A percentile compares a stretch with the other conserved stretches of the same genome.
These are phyloP conservation scores for Sylvietta virens DNA, from an alignment of 2,113 vertebrate species.

Conservation along the genomic window DNA sequence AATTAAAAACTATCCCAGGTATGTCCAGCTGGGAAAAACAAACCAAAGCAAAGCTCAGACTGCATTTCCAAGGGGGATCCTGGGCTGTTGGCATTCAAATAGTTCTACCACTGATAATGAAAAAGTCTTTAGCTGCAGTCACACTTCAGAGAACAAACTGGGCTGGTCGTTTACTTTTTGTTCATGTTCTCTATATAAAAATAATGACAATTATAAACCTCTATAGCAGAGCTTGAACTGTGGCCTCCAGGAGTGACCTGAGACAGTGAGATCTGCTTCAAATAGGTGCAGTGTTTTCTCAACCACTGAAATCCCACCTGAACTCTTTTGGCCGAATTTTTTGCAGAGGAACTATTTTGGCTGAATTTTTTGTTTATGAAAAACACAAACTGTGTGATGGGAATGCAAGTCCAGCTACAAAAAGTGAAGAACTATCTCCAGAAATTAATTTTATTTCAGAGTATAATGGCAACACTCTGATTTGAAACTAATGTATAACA, in stretches of 20 bases:
- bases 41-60: neutral
- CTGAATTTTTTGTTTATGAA: neutral
- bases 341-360: neutral
- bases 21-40: neutral
- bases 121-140: neutral
- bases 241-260: neutral
- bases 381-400: neutral
- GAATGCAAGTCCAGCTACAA: neutral
- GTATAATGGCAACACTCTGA: neutral
- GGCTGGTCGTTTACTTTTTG: neutral
- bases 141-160: neutral
- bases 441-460: neutral
- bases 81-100: neutral
- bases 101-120: neutral
- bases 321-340: neutral
- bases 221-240: fast-evolving
- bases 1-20: neutral
- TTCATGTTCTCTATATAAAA: neutral
- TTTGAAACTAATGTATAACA: conserved; percentile 24
- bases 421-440: neutral
- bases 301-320: neutral
- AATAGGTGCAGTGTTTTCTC: fast-evolving
- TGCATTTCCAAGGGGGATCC: neutral
- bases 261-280: neutral
- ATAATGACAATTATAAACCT: neutral